Percentiles rank a stretch among this genome's conserved stretches.
Evolutionary conservation across 2,888 invertebrate species (phyloP).

Genomic region (Pocota personata): DNA sequence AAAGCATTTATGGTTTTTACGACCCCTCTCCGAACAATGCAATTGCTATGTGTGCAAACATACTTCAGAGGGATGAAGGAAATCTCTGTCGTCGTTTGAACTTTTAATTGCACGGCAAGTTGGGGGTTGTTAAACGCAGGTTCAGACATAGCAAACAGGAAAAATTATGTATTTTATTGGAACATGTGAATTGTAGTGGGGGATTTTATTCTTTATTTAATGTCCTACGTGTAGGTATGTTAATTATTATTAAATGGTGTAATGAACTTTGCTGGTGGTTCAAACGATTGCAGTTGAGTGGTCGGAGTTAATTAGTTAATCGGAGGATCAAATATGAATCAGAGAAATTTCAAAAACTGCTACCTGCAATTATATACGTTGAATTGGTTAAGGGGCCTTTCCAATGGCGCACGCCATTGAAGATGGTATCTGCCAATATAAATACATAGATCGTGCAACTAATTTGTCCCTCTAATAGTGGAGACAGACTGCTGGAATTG

Average conservation of each 20-base stretch:
- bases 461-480: too few relatives aligned
- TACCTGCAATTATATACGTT: too few relatives aligned
- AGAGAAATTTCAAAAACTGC: too few relatives aligned
- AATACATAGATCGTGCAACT: too few relatives aligned
- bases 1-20: slow-evolving; percentile 22
- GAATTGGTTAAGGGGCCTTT: too few relatives aligned
- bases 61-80: background rate
- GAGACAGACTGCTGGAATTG: too few relatives aligned
- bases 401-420: too few relatives aligned
- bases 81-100: slow-evolving; percentile 10
- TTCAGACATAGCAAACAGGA: background rate
- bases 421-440: too few relatives aligned
- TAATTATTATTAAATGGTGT: slow-evolving; percentile 8
- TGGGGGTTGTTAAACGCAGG: slow-evolving; percentile 20
- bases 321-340: too few relatives aligned
- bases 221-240: slow-evolving; percentile 20
- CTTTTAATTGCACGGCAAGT: slow-evolving; percentile 2
- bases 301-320: background rate
- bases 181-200: too few relatives aligned
- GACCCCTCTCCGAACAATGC: background rate
- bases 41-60: background rate
- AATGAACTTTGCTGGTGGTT: slow-evolving; percentile 13
- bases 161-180: background rate
- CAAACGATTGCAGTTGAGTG: background rate
- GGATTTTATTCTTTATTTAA: too few relatives aligned